Percentiles rank a stretch among this genome's conserved stretches.
Evolutionary conservation across 1,140 invertebrate genomes (phyloP).

Genomic region (Trachelipus rathkii): DNA sequence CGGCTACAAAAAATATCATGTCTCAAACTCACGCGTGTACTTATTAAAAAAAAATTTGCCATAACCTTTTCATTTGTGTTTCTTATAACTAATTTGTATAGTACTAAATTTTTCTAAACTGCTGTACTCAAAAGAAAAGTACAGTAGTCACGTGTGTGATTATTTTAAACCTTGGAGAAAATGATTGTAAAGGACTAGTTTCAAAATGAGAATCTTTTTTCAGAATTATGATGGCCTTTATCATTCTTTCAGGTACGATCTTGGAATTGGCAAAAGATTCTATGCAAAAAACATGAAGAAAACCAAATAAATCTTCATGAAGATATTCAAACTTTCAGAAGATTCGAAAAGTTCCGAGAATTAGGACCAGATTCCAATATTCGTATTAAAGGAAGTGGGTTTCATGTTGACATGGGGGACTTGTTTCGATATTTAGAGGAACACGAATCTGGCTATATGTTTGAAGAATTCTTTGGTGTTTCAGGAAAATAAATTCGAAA

Average conservation of each 20-base stretch:
- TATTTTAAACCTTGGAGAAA: no score
- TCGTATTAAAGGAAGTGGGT: conserved; percentile 53
- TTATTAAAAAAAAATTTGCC: no score
- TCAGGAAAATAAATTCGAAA: conserved; percentile 50
- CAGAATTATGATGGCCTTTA: conserved; percentile 6
- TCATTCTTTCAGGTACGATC: conserved; percentile 53
- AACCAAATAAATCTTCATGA: conserved; percentile 55
- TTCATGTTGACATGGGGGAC: conserved; percentile 69
- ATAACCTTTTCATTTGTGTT: no score
- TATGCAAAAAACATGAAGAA: conserved; percentile 54
- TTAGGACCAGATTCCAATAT: conserved; percentile 61
- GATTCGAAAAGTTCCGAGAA: conserved; percentile 67
- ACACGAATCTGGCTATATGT: conserved; percentile 62
- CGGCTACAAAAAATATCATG: no score
- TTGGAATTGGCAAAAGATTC: conserved; percentile 59
- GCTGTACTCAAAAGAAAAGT: no score
- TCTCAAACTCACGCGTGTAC: no score
- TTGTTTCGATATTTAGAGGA: conserved; percentile 66
- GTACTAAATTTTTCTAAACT: no score
- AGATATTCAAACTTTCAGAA: conserved; percentile 56
- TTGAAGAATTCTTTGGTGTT: conserved; percentile 73
- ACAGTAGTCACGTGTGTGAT: no score
- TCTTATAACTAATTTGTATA: no score
- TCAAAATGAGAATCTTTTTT: no score
- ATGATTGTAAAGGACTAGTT: no score